A percentile compares a stretch with the other conserved stretches of the same genome.
These are phyloP conservation scores for Spondyliosoma cantharus DNA, from an alignment of 2,797 vertebrate genomes.

Conservation along the genomic window DNA sequence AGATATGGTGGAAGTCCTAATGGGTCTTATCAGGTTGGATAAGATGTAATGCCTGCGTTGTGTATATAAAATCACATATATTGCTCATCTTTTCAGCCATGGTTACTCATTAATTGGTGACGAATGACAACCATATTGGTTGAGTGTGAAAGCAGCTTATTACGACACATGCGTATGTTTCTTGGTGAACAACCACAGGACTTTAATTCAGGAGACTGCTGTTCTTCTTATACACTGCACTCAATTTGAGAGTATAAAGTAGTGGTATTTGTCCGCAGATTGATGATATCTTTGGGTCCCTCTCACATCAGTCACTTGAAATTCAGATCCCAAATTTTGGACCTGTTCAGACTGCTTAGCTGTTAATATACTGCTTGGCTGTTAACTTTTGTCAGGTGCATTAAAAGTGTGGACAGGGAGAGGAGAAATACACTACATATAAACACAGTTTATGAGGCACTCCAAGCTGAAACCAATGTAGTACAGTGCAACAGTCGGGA, in stretches of 20 bases:
- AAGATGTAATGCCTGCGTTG: neutral
- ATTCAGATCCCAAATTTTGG: too few species aligned
- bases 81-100: neutral
- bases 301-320: neutral
- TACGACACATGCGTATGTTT: too few species aligned
- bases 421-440: neutral
- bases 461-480: neutral
- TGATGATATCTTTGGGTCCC: neutral
- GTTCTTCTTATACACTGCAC: too few species aligned
- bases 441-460: neutral
- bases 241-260: too few species aligned
- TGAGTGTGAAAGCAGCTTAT: too few species aligned
- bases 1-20: neutral
- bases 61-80: neutral
- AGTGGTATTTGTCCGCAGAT: too few species aligned
- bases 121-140: too few species aligned
- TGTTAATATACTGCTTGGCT: neutral
- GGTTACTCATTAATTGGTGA: too few species aligned
- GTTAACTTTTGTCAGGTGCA: neutral
- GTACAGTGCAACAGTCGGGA: neutral
- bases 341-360: too few species aligned
- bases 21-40: slow-evolving; percentile 1
- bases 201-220: too few species aligned
- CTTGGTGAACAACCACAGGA: too few species aligned
- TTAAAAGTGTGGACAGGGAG: neutral